Evolutionary conservation across 2,888 invertebrate species (phyloP).

Genomic region (Volucella bombylans): DNA sequence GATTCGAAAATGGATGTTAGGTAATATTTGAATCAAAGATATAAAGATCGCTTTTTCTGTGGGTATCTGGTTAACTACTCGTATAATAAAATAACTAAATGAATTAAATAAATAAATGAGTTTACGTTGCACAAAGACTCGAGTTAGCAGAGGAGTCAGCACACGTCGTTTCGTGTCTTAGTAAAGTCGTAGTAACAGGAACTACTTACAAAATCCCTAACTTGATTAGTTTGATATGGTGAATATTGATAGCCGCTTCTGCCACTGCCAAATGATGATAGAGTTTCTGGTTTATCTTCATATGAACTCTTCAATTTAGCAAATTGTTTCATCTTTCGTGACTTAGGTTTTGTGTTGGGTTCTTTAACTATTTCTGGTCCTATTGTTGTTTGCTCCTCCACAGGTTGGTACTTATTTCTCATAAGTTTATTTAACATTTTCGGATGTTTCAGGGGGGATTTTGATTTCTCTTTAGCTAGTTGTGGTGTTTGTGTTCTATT

Average conservation of each 20-base stretch:
- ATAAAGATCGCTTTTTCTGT: too few relatives aligned
- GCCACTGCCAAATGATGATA: constrained; percentile 25
- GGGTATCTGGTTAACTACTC: too few relatives aligned
- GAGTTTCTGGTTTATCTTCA: constrained; percentile 41
- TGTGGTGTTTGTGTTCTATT: constrained; percentile 82
- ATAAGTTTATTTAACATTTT: constrained; percentile 81
- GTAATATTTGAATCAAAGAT: too few relatives aligned
- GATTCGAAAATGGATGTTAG: too few relatives aligned
- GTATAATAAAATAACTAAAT: too few relatives aligned
- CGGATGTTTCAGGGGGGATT: constrained; percentile 81
- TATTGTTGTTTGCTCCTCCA: constrained; percentile 58
- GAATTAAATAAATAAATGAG: neutral
- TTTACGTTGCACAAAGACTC: neutral
- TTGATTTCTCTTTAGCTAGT: constrained; percentile 77
- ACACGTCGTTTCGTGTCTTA: too few relatives aligned
- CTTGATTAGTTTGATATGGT: constrained; percentile 63
- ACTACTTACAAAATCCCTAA: constrained; percentile 73
- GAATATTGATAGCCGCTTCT: constrained; percentile 47
- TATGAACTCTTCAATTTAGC: constrained; percentile 19
- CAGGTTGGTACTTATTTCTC: constrained; percentile 78
- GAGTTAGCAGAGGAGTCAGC: neutral
- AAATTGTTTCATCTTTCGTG: constrained; percentile 29
- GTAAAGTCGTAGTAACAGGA: neutral
- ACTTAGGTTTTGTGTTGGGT: constrained; percentile 6
- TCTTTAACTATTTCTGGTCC: constrained; percentile 51